Evolutionary conservation across 2,888 invertebrate genomes (phyloP), one percentile per base, ranked within the genome.

Genomic region (Lepidonotus clava): DNA sequence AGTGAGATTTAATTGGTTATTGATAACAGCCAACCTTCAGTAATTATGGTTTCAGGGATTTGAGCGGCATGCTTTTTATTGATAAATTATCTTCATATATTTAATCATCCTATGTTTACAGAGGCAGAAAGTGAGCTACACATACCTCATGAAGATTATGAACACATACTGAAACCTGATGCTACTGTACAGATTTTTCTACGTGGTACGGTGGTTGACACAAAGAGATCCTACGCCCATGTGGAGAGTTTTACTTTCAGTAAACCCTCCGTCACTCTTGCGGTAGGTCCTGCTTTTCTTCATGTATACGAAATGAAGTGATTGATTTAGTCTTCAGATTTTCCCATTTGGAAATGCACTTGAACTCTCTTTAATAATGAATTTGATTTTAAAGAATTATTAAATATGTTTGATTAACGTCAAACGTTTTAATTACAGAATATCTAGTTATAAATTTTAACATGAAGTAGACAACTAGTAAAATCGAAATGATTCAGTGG

Each of bases 181-280:
- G 91, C 92, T 76, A 91, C 92, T 84, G 90, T 93, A 53, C 91
- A 91, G 67, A 89, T 92, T 6, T 93, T 91, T 90, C 90, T 91
- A 86, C 91, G 89, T 83, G 93, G 92, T 21, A 90, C 86, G 1
- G 93, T 93, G 0, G 89, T 90, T 38, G 93, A 93, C 85, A 93
- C 93, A 0, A 89, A 89, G 0, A 92, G 92, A 86, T 87, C 90
- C 34, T 93, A 91, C 86, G 90, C 92, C 18, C 89, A 88, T 0
- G 87, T 90, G 71, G 91, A 93, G 67, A 90, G 91, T n/a, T 89
- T 92, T 84, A 90, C 90, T 89, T 88, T 92, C 38, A 91, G 91
- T 51, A 92, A 92, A 83, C 93, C 93, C 0, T 91, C 91, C 41
- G 89, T 93, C 83, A 91, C 91, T 51, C 89, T 93, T n/a, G 91